These are phyloP conservation scores for Crocidura indochinensis DNA, from an alignment of 2,797 vertebrate genomes.

Conservation along the genomic window DNA sequence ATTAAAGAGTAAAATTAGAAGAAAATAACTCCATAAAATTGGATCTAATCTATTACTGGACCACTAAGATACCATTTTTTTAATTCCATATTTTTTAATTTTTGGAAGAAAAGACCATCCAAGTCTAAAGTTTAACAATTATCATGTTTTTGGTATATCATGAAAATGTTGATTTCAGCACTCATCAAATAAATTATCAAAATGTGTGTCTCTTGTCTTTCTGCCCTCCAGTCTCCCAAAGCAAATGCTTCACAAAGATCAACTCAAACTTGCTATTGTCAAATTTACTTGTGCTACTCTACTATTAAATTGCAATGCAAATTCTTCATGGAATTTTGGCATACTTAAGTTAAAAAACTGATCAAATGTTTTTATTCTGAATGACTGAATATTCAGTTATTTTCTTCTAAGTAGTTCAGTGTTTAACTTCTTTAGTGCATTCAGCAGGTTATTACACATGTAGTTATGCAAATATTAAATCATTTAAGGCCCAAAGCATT, in stretches of 20 bases:
- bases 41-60: not conserved
- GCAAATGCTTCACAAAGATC: conserved; percentile 14
- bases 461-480: conserved; percentile 71
- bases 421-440: conserved; percentile 57
- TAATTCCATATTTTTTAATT: conserved; percentile 5
- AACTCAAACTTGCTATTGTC: conserved; percentile 32
- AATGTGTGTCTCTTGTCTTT: not conserved
- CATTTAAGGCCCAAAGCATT: conserved; percentile 43
- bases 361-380: conserved; percentile 52
- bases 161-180: not conserved
- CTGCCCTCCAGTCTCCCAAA: not conserved
- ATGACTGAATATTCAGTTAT: conserved; percentile 48
- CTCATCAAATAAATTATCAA: not conserved
- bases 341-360: conserved; percentile 67
- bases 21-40: too few species aligned
- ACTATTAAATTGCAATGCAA: not conserved
- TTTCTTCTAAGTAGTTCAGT: conserved; percentile 30
- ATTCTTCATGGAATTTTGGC: conserved; percentile 56
- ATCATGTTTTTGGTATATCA: not conserved
- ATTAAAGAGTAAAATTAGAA: too few species aligned
- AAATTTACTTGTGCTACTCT: not conserved
- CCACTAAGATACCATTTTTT: not conserved
- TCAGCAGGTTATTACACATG: not conserved
- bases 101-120: conserved; percentile 26
- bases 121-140: conserved; percentile 9